Evolutionary conservation across 2,888 invertebrate genomes (phyloP), one percentile per base, ranked within the genome.

Genomic region (Serrognathus titanus): DNA sequence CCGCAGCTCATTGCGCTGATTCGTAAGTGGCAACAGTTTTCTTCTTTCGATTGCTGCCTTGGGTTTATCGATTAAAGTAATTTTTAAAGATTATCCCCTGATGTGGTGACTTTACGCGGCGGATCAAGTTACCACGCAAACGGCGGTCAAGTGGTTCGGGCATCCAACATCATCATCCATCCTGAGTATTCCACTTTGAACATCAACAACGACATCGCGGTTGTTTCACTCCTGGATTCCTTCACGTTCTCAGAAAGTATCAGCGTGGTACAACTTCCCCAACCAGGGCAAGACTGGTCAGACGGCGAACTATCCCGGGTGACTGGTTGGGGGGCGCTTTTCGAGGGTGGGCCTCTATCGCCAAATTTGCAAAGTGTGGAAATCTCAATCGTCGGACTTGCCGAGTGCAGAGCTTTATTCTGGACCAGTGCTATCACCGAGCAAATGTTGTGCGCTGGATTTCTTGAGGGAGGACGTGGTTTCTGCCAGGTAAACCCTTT

Each of bases 351-450:
- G 24, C 4, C 43, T 35, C 37, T 63, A n/a, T 7, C 24, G 8
- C 48, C 55, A 50, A 40, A 6, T 8, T 45, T 66, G 12, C 63
- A 62, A 59, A 55, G 48, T 1, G 65, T 64, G 2, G 20, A 36
- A 40, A 58, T 65, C 7, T 63, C 65, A 1, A 52, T 52, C 9
- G 56, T 65, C 2, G 55, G 57, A 16, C 49, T 57, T 16, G 58
- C 56, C 12, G 53, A 60, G 41, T 69, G 69, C 43, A 36, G 16
- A 8, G 10, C 5, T 45, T 55, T 50, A 12, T 57, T 58, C 24
- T 48, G 47, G 35, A 4, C 35, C 9, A 55, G 51, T 16, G 47
- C 55, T 4, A 63, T 72, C n/a, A 80, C 81, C 0, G 13, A 38
- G 48, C 38, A 43, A 10, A 51, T 51, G 51, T 3, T 51, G 6